Evolutionary conservation across 2,888 invertebrate species (phyloP).

Genomic region (Troides oblongomaculatus): DNA sequence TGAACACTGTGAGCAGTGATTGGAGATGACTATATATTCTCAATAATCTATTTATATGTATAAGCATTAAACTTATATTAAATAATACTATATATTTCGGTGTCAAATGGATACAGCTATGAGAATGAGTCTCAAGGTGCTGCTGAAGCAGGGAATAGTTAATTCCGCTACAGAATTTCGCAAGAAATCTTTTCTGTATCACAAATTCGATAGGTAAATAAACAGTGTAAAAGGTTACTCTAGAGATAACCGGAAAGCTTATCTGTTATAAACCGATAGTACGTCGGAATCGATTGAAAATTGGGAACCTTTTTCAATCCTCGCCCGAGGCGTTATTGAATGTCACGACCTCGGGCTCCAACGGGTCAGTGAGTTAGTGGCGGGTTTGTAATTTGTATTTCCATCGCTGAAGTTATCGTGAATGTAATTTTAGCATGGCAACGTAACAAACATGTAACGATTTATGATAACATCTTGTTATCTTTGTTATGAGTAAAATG

Average conservation of each 20-base stretch:
- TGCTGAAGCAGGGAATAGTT: too few species aligned
- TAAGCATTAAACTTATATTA: too few species aligned
- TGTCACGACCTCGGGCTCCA: conserved; percentile 17
- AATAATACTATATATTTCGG: too few species aligned
- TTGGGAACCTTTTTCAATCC: conserved; percentile 27
- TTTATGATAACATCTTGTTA: not conserved
- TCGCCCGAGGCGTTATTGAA: conserved; percentile 25
- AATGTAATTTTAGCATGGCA: not conserved
- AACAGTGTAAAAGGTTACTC: conserved; percentile 4
- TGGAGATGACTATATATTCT: too few species aligned
- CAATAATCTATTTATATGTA: too few species aligned
- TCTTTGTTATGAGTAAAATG: not conserved
- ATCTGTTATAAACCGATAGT: conserved; percentile 22
- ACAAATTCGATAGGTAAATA: not conserved
- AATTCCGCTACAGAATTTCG: too few species aligned
- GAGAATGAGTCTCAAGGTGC: too few species aligned
- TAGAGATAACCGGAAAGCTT: conserved; percentile 1
- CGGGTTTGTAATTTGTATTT: conserved; percentile 18
- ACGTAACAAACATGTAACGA: not conserved
- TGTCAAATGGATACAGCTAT: too few species aligned
- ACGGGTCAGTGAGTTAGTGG: conserved; percentile 19
- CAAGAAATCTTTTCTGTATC: too few species aligned
- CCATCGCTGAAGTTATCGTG: conserved; percentile 7
- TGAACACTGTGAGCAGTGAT: too few species aligned
- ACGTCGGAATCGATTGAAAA: conserved; percentile 21